Conservation (phyloP, 2,797 vertebrate species). For the Danio jaintianensis region DNA sequence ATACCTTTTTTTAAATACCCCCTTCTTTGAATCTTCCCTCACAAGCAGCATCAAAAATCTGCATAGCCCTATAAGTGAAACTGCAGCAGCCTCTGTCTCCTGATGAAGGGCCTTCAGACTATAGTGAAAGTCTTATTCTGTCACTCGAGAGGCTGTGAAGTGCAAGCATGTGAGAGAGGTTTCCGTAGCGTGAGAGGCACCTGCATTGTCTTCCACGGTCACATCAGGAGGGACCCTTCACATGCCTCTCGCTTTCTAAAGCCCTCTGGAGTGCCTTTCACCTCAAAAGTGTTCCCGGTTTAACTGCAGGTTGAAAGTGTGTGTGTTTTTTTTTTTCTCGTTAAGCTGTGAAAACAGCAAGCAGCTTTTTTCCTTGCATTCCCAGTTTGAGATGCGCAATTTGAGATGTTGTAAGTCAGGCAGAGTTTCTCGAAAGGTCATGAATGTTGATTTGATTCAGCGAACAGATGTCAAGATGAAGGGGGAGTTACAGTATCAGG, state of each 20-base stretch:
- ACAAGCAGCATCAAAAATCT: neutral
- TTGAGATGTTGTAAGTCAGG: constrained; percentile 20
- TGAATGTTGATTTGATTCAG: constrained; percentile 42
- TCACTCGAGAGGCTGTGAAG: constrained; percentile 6
- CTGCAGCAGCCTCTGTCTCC: neutral
- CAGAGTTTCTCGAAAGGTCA: constrained; percentile 45
- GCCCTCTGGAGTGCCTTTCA: constrained; percentile 9
- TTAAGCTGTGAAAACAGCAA: constrained; percentile 31
- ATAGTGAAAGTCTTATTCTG: neutral
- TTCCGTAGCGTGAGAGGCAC: constrained; percentile 3
- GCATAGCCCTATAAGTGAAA: neutral
- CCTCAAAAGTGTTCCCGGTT: constrained; percentile 11
- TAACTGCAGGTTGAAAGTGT: constrained; percentile 9
- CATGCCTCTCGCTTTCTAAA: neutral
- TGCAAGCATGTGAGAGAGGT: neutral
- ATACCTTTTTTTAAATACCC: neutral
- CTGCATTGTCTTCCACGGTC: constrained; percentile 6
- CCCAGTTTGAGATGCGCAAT: constrained; percentile 18
- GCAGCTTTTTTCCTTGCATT: neutral
- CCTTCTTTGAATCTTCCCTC: neutral
- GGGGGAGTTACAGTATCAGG: constrained; percentile 27
- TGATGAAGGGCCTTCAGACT: neutral
- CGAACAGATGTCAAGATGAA: constrained; percentile 30
- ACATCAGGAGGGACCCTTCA: constrained; percentile 24
- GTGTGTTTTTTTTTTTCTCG: neutral